A percentile compares a stretch with the other conserved stretches of the same genome.
Evolutionary conservation across 1,140 invertebrate genomes (phyloP).

Genomic region (Polyergus mexicanus): DNA sequence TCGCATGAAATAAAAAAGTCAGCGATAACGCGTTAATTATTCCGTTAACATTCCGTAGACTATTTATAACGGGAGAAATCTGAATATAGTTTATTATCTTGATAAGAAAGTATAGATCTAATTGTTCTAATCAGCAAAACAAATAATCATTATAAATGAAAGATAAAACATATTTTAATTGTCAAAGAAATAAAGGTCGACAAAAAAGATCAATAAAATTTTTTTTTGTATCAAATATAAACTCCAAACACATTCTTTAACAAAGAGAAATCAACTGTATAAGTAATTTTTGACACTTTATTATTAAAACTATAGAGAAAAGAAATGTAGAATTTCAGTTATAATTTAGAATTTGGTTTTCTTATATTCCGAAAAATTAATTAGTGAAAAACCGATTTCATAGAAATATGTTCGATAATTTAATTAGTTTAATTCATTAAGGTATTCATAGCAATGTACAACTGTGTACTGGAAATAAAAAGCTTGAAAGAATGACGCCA

Average conservation of each 20-base stretch:
- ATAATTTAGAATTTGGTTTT: not conserved
- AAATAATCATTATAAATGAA: not conserved
- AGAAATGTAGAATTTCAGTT: not conserved
- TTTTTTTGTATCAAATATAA: not conserved
- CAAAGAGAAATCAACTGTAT: not conserved
- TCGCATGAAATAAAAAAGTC: slow-evolving; percentile 3
- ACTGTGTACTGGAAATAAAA: not conserved
- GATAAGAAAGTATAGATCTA: not conserved
- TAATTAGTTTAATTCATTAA: not conserved
- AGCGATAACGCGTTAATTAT: not conserved
- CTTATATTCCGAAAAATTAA: not conserved
- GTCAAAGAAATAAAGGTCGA: not conserved
- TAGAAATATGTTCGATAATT: not conserved
- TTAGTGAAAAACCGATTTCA: not conserved
- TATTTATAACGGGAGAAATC: not conserved
- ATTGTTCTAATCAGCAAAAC: not conserved
- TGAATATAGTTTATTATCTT: slow-evolving; percentile 8
- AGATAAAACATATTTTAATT: not conserved
- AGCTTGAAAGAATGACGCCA: not conserved
- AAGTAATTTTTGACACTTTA: not conserved
- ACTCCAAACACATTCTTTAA: not conserved
- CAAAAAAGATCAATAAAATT: not conserved
- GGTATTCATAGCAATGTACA: not conserved
- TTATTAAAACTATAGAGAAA: not conserved
- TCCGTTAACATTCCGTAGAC: not conserved